A percentile compares a stretch with the other conserved stretches of the same genome.
Conservation (phyloP, 2,797 vertebrate species). For the Chaetophractus vellerosus region DNA sequence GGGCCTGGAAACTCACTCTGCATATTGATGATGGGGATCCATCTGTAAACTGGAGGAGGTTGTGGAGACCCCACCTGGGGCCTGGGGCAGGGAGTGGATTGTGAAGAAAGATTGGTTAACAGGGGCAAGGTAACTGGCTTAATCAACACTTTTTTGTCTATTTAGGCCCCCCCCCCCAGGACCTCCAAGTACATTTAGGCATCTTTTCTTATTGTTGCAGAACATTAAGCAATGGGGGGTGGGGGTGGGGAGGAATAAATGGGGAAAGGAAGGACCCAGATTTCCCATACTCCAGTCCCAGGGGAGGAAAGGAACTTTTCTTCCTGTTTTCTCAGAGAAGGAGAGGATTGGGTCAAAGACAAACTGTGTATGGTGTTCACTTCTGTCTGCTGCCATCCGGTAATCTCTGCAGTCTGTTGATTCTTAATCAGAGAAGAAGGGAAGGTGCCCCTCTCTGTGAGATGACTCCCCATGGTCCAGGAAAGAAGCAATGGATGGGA, state of each 20-base stretch:
- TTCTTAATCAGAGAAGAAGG: constrained; percentile 68
- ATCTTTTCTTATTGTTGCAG: constrained; percentile 57
- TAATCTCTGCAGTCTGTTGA: constrained; percentile 70
- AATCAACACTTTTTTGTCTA: constrained; percentile 65
- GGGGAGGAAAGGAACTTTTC: constrained; percentile 72
- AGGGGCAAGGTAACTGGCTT: constrained; percentile 57
- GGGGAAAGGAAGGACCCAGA: constrained; percentile 38
- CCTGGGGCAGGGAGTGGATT: background rate
- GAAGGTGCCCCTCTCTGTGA: background rate
- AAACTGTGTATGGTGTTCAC: constrained; percentile 42
- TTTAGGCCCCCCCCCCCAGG: constrained; percentile 42
- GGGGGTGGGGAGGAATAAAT: constrained; percentile 22
- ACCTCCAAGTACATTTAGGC: constrained; percentile 63
- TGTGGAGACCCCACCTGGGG: background rate
- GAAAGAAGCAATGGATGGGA: background rate
- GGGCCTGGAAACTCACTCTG: constrained; percentile 52
- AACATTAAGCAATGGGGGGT: background rate
- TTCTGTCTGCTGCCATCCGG: background rate
- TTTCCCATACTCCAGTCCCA: constrained; percentile 8
- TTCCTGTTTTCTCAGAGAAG: constrained; percentile 42
- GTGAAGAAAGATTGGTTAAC: constrained; percentile 32
- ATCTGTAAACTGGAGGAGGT: constrained; percentile 66
- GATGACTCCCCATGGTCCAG: constrained; percentile 19
- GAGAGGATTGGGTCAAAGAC: constrained; percentile 64
- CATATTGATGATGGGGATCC: constrained; percentile 34